Conservation (phyloP, 2,888 invertebrate genomes). For the Cyaniris semiargus region DNA sequence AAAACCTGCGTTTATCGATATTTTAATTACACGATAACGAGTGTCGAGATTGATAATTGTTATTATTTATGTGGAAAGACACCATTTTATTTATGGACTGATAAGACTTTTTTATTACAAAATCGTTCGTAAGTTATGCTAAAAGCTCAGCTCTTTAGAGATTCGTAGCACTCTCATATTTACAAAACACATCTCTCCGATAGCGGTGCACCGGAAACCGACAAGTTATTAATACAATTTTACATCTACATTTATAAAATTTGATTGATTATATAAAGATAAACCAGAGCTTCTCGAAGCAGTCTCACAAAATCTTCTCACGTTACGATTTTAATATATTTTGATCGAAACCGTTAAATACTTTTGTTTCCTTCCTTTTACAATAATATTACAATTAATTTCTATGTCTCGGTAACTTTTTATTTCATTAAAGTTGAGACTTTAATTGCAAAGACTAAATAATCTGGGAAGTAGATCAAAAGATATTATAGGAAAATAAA, state of each 20-base stretch:
- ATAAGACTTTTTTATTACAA: background rate
- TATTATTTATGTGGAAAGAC: background rate
- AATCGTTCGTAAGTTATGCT: background rate
- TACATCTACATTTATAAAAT: slow-evolving; percentile 15
- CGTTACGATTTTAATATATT: background rate
- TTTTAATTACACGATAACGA: slow-evolving; percentile 22
- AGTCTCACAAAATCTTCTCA: background rate
- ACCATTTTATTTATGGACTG: background rate
- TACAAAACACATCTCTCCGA: background rate
- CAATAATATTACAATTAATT: background rate
- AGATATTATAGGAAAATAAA: background rate
- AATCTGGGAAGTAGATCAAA: background rate
- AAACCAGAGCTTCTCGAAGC: background rate
- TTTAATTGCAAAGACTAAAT: background rate
- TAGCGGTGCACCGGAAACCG: slow-evolving; percentile 6
- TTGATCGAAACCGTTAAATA: slow-evolving; percentile 2
- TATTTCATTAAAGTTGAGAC: background rate
- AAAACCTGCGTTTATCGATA: slow-evolving; percentile 24
- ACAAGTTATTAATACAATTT: slow-evolving; percentile 11
- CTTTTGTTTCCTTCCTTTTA: background rate
- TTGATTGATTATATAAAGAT: background rate
- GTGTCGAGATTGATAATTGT: slow-evolving; percentile 21
- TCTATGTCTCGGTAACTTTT: background rate
- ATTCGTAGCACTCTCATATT: background rate
- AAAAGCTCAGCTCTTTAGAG: background rate